These are phyloP conservation scores for Novumbra hubbsi DNA, from an alignment of 2,797 vertebrate species.

Conservation along the genomic window DNA sequence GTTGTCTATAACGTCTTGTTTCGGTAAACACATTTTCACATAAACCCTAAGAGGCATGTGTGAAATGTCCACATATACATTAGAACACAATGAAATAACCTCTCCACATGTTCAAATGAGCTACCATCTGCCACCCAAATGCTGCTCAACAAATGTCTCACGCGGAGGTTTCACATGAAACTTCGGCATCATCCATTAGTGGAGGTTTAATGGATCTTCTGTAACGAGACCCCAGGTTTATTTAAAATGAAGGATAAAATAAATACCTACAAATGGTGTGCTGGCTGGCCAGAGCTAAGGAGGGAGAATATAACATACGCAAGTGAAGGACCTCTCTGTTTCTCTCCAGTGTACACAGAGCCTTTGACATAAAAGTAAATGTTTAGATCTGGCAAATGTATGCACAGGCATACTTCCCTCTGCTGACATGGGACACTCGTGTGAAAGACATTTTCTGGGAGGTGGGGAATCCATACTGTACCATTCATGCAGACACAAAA, in stretches of 20 bases:
- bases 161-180: neutral
- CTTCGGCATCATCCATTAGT: slow-evolving; percentile 8
- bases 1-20: neutral
- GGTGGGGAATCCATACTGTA: neutral
- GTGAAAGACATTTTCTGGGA: neutral
- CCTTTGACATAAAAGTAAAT: slow-evolving; percentile 16
- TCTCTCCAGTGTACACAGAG: slow-evolving; percentile 17
- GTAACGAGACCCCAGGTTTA: slow-evolving; percentile 5
- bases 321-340: slow-evolving; percentile 8
- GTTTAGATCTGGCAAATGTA: slow-evolving; percentile 19
- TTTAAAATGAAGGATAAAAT: slow-evolving; percentile 5
- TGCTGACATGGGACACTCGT: neutral
- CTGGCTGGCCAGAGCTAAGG: neutral
- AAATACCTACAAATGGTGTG: neutral
- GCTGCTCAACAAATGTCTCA: slow-evolving; percentile 1
- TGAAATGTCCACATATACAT: neutral
- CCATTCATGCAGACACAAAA: neutral
- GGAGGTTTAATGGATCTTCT: slow-evolving; percentile 1
- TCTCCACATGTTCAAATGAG: neutral
- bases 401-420: neutral
- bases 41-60: neutral
- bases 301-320: neutral
- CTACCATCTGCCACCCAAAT: slow-evolving; percentile 20
- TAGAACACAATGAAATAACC: neutral
- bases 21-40: neutral